These are phyloP conservation scores for Tipula helvola DNA, from an alignment of 2,888 invertebrate species.

Conservation along the genomic window DNA sequence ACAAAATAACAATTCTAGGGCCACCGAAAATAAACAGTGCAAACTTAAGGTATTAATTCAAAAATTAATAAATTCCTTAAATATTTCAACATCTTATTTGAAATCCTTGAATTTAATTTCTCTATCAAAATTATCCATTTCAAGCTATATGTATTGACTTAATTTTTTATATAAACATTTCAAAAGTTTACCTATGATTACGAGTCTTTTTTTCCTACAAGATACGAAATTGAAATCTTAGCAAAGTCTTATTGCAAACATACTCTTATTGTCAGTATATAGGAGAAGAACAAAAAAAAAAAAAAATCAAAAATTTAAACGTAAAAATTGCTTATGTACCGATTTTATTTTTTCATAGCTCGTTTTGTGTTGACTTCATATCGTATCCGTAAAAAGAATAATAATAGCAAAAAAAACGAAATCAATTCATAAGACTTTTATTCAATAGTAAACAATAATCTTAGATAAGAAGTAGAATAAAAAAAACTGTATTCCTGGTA, in stretches of 20 bases:
- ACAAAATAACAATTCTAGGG: too few relatives aligned
- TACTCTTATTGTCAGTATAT: background rate
- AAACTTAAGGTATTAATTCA: too few relatives aligned
- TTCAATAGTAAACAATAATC: conserved; percentile 4
- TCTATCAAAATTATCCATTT: background rate
- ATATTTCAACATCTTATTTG: background rate
- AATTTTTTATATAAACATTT: background rate
- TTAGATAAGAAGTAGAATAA: conserved; percentile 4
- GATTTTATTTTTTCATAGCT: background rate
- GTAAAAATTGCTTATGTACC: background rate
- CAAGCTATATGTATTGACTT: background rate
- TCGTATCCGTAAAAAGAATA: background rate
- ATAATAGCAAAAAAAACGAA: background rate
- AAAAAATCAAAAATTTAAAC: background rate
- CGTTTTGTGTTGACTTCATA: background rate
- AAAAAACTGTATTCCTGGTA: background rate
- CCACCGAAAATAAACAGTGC: too few relatives aligned
- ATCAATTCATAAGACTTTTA: conserved; percentile 4
- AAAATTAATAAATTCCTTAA: too few relatives aligned
- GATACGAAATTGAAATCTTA: background rate
- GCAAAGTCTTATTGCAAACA: background rate
- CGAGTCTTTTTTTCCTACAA: background rate
- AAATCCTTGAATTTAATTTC: background rate
- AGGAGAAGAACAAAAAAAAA: background rate
- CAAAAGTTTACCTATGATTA: conserved; percentile 4